These are phyloP conservation scores for Loripinus fragilis DNA, from an alignment of 2,888 invertebrate species.

Conservation along the genomic window DNA sequence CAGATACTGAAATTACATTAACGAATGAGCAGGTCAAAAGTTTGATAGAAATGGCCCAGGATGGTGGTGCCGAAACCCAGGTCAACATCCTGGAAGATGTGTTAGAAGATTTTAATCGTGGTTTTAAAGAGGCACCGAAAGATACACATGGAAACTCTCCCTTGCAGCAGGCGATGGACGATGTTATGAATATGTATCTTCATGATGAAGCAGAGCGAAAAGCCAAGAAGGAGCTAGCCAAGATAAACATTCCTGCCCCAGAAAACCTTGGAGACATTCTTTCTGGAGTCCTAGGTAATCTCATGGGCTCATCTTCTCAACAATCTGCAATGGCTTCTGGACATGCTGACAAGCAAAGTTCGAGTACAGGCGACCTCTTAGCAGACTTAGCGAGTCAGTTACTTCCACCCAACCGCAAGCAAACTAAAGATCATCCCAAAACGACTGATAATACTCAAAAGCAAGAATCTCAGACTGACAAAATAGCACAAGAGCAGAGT, in stretches of 20 bases:
- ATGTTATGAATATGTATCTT: constrained; percentile 9
- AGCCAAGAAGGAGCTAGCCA: background rate
- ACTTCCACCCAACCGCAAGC: no score
- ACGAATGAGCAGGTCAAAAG: constrained; percentile 22
- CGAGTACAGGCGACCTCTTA: no score
- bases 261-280: background rate
- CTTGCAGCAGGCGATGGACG: constrained; percentile 29
- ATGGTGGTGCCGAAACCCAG: constrained; percentile 38
- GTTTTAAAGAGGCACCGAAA: constrained; percentile 31
- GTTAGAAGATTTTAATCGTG: constrained; percentile 40
- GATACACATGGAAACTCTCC: constrained; percentile 28
- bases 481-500: no score
- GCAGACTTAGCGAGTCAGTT: no score
- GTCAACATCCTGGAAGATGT: constrained; percentile 30
- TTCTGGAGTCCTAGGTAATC: background rate
- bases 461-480: no score
- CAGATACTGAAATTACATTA: constrained; percentile 14
- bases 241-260: background rate
- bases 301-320: background rate
- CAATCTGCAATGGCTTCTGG: background rate
- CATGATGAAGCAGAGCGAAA: background rate
- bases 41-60: constrained; percentile 27
- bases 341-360: no score
- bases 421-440: no score
- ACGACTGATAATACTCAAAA: no score